Evolutionary conservation across 2,888 invertebrate species (phyloP).

Genomic region (Drosophila nr. medialis): DNA sequence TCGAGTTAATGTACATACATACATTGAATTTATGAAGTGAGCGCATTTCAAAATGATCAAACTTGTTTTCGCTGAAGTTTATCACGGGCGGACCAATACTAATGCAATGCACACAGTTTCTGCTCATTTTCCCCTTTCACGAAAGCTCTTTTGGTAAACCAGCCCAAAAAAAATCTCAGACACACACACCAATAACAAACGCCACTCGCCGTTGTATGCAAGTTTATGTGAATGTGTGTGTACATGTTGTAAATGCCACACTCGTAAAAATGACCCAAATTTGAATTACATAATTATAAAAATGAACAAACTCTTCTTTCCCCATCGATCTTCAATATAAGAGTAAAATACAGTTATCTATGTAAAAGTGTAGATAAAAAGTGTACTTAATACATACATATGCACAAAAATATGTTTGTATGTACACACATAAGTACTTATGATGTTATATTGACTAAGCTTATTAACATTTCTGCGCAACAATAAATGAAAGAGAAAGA

Average conservation of each 20-base stretch:
- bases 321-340: constrained; percentile 64
- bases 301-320: constrained; percentile 61
- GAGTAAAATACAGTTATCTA: constrained; percentile 31
- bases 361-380: constrained; percentile 13
- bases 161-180: constrained; percentile 63
- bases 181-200: constrained; percentile 33
- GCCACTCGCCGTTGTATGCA: constrained; percentile 45
- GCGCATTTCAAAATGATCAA: constrained; percentile 46
- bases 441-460: constrained; percentile 39
- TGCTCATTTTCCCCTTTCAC: constrained; percentile 75
- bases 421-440: constrained; percentile 22
- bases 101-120: constrained; percentile 43
- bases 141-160: constrained; percentile 73
- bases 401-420: neutral
- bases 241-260: constrained; percentile 69
- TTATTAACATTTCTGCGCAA: constrained; percentile 68
- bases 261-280: constrained; percentile 78
- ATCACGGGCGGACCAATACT: constrained; percentile 46
- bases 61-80: constrained; percentile 65
- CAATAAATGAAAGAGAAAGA: constrained; percentile 65
- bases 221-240: neutral
- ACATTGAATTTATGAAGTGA: constrained; percentile 38
- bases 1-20: neutral
- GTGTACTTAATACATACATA: constrained; percentile 19
- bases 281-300: constrained; percentile 73